Conservation (phyloP, 2,113 vertebrate species). For the Chunga burmeisteri region DNA sequence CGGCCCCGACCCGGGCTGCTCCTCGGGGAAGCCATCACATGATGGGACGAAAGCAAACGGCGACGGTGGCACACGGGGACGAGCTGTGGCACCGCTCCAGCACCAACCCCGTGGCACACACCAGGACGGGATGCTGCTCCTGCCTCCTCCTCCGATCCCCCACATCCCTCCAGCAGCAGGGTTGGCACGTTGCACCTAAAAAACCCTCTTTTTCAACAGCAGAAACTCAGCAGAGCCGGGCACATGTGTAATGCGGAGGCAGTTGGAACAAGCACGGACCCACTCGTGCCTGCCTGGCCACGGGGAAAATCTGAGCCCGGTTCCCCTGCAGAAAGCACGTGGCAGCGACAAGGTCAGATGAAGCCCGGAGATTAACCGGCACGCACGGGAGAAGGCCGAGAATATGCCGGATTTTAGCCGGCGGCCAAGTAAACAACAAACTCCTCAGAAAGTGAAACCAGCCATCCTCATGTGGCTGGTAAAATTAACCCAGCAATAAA, state of each 20-base stretch:
- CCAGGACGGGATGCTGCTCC: not conserved
- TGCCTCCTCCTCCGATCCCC: not conserved
- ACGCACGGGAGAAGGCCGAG: accelerated
- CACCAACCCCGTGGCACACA: not conserved
- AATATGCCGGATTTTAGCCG: not conserved
- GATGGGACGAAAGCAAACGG: not conserved
- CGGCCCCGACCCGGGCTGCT: not conserved
- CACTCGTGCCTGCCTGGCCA: not conserved
- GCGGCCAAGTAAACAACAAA: constrained; percentile 23
- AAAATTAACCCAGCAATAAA: constrained; percentile 7
- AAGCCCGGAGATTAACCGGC: not conserved
- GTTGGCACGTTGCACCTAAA: accelerated
- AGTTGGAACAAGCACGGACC: accelerated
- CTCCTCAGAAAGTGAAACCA: not conserved
- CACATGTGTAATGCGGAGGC: accelerated
- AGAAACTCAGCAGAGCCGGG: not conserved
- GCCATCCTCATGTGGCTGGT: accelerated
- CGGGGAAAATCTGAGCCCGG: not conserved
- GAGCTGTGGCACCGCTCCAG: not conserved
- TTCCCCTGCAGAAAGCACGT: not conserved
- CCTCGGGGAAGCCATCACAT: not conserved
- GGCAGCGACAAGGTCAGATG: constrained; percentile 16
- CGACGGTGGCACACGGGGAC: not conserved
- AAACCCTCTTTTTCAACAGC: not conserved
- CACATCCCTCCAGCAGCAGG: not conserved